Evolutionary conservation across 1,140 invertebrate genomes (phyloP).

Genomic region (Tenebrio molitor): DNA sequence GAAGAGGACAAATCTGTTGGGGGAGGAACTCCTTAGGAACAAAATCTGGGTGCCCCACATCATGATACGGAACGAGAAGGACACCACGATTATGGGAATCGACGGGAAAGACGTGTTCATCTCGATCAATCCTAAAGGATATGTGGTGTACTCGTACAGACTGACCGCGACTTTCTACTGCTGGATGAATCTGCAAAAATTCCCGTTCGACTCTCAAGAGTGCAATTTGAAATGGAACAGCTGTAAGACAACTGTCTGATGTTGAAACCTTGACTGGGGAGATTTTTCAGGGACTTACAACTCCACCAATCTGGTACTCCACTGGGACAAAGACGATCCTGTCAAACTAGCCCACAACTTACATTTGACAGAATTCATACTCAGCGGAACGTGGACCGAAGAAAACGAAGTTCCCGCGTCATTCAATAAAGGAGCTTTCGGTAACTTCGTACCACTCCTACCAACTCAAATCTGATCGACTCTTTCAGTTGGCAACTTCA

Average conservation of each 20-base stretch:
- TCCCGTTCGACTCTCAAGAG: constrained; percentile 86
- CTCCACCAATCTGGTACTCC: constrained; percentile 78
- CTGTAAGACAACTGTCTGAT: constrained; percentile 73
- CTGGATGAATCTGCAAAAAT: constrained; percentile 86
- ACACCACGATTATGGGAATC: constrained; percentile 82
- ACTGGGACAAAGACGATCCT: constrained; percentile 82
- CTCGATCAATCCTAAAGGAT: constrained; percentile 81
- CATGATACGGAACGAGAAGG: constrained; percentile 85
- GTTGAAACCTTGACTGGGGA: not conserved
- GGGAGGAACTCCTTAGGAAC: constrained; percentile 77
- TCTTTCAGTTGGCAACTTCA: constrained; percentile 85
- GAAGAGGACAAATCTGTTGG: constrained; percentile 76
- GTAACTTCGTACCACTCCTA: constrained; percentile 62
- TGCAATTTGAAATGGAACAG: constrained; percentile 85
- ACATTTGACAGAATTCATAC: constrained; percentile 86
- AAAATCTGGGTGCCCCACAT: constrained; percentile 86
- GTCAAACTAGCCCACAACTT: constrained; percentile 81
- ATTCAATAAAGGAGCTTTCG: constrained; percentile 78
- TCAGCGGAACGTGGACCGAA: constrained; percentile 81
- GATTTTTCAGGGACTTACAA: constrained; percentile 80
- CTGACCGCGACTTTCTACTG: constrained; percentile 85
- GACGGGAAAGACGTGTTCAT: constrained; percentile 84
- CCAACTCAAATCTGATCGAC: not conserved
- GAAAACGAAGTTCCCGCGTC: constrained; percentile 77
- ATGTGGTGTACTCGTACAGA: constrained; percentile 81